Conservation (phyloP, 2,888 invertebrate species). For the Diplazon laetatorius region DNA sequence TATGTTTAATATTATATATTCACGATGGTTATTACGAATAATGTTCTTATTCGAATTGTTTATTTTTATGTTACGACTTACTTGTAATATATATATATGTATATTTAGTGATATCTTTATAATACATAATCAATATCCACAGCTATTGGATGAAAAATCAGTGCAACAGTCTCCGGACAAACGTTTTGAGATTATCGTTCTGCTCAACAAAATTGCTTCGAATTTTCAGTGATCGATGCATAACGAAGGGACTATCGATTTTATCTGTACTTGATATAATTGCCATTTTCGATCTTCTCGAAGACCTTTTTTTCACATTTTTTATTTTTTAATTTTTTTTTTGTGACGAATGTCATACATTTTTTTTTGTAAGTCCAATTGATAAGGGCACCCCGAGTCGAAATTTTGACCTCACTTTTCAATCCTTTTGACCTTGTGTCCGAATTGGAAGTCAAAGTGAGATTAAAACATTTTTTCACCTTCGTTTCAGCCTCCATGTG, state of each 20-base stretch:
- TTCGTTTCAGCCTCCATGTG: too few species aligned
- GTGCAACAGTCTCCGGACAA: slow-evolving; percentile 64
- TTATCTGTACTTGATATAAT: background rate
- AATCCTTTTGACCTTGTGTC: too few species aligned
- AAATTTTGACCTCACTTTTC: too few species aligned
- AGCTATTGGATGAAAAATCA: slow-evolving; percentile 65
- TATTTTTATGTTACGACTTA: slow-evolving; percentile 34
- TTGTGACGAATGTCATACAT: background rate
- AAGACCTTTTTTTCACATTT: too few species aligned
- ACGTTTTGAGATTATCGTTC: slow-evolving; percentile 1
- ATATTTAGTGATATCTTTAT: slow-evolving; percentile 46
- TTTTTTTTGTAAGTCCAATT: too few species aligned
- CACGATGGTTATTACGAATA: slow-evolving; percentile 71
- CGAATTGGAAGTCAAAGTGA: too few species aligned
- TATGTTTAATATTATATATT: slow-evolving; percentile 43
- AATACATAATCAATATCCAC: slow-evolving; percentile 67
- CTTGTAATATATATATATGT: slow-evolving; percentile 52
- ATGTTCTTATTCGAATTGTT: slow-evolving; percentile 65
- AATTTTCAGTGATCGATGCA: background rate
- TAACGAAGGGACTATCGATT: background rate
- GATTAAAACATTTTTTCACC: too few species aligned
- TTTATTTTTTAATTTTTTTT: background rate
- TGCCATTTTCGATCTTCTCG: slow-evolving; percentile 12
- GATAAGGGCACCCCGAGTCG: too few species aligned
- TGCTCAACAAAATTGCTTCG: slow-evolving; percentile 1